Evolutionary conservation across 2,113 vertebrate genomes (phyloP).

Genomic region (Phaethornis superciliosus): DNA sequence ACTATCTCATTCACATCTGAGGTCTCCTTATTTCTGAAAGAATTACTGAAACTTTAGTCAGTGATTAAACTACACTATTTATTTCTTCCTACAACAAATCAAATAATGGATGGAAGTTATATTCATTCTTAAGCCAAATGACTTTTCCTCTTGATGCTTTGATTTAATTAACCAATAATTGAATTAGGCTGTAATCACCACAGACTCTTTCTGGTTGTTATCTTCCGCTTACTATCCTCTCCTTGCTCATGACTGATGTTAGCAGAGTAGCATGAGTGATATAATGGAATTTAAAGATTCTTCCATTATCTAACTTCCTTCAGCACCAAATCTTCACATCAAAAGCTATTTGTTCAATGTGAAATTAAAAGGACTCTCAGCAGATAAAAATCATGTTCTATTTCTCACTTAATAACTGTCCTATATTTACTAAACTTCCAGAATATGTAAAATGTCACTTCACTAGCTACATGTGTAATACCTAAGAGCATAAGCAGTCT

Average conservation of each 20-base stretch:
- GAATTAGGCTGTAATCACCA: slow-evolving; percentile 35
- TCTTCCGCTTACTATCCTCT: slow-evolving; percentile 2
- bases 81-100: slow-evolving; percentile 62
- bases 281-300: slow-evolving; percentile 43
- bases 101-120: slow-evolving; percentile 58
- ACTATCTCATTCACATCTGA: slow-evolving; percentile 26
- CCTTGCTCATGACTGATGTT: background rate
- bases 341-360: slow-evolving; percentile 39
- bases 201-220: background rate
- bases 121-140: slow-evolving; percentile 63
- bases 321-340: slow-evolving; percentile 19
- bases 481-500: background rate
- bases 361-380: slow-evolving; percentile 54
- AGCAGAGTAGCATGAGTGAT: slow-evolving; percentile 2
- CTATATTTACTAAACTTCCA: slow-evolving; percentile 21
- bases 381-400: slow-evolving; percentile 9
- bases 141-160: slow-evolving; percentile 49
- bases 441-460: slow-evolving; percentile 22
- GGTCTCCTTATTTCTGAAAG: slow-evolving; percentile 16
- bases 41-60: slow-evolving; percentile 46
- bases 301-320: slow-evolving; percentile 17
- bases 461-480: background rate
- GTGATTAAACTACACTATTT: slow-evolving; percentile 50
- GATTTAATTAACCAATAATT: slow-evolving; percentile 67
- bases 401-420: slow-evolving; percentile 9